Evolutionary conservation across 2,797 vertebrate species (phyloP).

Genomic region (Lagodon rhomboides): DNA sequence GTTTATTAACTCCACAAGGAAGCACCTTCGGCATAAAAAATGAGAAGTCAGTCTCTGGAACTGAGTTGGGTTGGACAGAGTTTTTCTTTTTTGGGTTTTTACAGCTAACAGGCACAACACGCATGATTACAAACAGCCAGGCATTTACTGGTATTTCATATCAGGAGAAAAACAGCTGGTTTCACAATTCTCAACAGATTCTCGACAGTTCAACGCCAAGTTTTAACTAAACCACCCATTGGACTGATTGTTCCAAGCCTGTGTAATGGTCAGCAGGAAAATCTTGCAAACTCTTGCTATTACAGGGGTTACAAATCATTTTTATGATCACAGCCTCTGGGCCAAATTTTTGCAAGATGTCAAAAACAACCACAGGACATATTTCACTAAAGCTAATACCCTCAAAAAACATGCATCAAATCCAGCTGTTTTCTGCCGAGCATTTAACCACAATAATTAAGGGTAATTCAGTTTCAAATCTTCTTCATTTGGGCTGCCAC

Average conservation of each 20-base stretch:
- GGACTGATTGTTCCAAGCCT: not conserved
- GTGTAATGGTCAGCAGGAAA: conserved; percentile 9
- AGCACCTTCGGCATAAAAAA: not conserved
- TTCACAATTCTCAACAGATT: conserved; percentile 12
- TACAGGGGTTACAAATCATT: conserved; percentile 11
- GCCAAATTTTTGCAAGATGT: conserved; percentile 30
- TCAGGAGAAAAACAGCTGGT: not conserved
- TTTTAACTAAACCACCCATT: not conserved
- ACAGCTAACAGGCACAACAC: not conserved
- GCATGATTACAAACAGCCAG: not conserved
- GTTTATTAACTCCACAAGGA: not conserved
- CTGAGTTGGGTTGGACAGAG: not conserved
- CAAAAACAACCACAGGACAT: conserved; percentile 15
- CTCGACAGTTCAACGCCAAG: not conserved
- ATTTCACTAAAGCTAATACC: conserved; percentile 14
- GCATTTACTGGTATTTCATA: not conserved
- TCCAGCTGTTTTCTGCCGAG: not conserved
- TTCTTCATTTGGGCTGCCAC: too few relatives aligned
- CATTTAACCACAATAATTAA: too few relatives aligned
- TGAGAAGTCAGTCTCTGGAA: not conserved
- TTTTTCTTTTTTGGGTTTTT: not conserved
- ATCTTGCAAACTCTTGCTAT: conserved; percentile 17
- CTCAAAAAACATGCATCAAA: not conserved
- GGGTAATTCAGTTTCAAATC: not conserved
- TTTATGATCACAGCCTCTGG: conserved; percentile 1